Base-by-base conservation (phyloP, 2,113 vertebrate genomes). In the Chloroceryle aenea region DNA sequence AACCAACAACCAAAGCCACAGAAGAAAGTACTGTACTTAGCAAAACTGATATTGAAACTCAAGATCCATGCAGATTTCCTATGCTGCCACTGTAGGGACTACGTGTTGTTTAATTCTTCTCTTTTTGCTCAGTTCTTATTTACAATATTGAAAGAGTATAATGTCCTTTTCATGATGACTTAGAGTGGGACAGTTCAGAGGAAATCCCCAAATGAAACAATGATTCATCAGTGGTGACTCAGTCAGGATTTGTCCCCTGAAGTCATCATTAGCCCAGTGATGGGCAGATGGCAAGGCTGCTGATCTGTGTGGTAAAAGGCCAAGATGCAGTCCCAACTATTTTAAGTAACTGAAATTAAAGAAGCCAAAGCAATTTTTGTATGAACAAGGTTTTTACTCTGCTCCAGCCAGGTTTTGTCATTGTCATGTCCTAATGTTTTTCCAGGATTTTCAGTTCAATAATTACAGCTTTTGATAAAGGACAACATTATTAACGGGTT, bases 131-230 rank as follows among this genome's bases (percentile, higher is more conserved):
- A 4, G 42, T 63, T 78, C 7, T 72, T 91, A 45, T 52, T 84
- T 87, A 68, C 71, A 23, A 53, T 53, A n/a, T 29, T 2, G 2
- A 87, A 92, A 61, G n/a, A 92, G 25, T 85, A 79, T 22, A 86
- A 75, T 72, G 72, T 32, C 50, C 18, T 92, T 85, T 90, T 61
- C 25, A 27, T 21, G 17, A 63, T 48, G 34, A 81, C 36, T 89
- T 92, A 56, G 69, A 92, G 9, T 40, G n/a, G 43, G 76, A 64
- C 40, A 68, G 29, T 82, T 90, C 64, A 72, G 74, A 95, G 84
- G 89, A 96, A 97, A 94, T 78, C 77, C 77, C 83, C 86, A 75
- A 89, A 43, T 68, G 85, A 67, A 85, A 72, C 9, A 87, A 40
- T 81, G 64, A 92, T 81, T 95, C 64, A 92, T 74, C 5, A 6